Base-by-base conservation (phyloP, 2,888 invertebrate species). In the Meiosimyza platycephala region DNA sequence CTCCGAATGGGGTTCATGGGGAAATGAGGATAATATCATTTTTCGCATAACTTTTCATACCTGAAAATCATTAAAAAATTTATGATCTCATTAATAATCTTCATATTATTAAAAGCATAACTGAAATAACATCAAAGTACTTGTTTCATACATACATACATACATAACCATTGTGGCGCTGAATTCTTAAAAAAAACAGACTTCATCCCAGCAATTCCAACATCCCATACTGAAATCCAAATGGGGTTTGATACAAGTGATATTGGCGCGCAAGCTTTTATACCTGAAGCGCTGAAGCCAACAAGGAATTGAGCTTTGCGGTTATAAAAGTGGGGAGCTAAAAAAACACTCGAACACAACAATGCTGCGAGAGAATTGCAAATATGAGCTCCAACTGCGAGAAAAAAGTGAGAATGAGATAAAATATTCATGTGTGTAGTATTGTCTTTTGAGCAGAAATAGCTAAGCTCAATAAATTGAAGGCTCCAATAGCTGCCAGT, bases 191-290 rank as follows among this genome's bases (percentile, higher is more conserved):
- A 40, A 40, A 54, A 18, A 54, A 16, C n/a, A 12, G 54, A 18
- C 54, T 16, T 12, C 9, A 54, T 16, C 6, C 2, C 18, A n/a
- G 18, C n/a, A 54, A 16, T 54, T 54, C 18, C 18, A 54, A 54
- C 18, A 16, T 54, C n/a, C 13, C n/a, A n/a, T 16, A n/a, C 12
- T 54, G n/a, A 54, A 1, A 16, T 16, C 54, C 18, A 54, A 18
- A 16, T 54, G n/a, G 59, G 59, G 22, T 18, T 59, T 59, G 22
- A 75, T 75, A 73, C 78, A 69, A 54, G 78, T 82, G 80, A 75
- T 75, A 82, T 84, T 84, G 83, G 83, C 83, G 83, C 81, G 83
- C 81, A 79, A 80, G 83, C 84, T 84, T 84, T 83, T 84, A 84
- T 84, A 84, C 82, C 75, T 75, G 63, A 79, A 79, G 79, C 77